Evolutionary conservation across 2,113 vertebrate species (phyloP), one percentile per base, ranked within the genome.

Genomic region (Chionodraco myersi): DNA sequence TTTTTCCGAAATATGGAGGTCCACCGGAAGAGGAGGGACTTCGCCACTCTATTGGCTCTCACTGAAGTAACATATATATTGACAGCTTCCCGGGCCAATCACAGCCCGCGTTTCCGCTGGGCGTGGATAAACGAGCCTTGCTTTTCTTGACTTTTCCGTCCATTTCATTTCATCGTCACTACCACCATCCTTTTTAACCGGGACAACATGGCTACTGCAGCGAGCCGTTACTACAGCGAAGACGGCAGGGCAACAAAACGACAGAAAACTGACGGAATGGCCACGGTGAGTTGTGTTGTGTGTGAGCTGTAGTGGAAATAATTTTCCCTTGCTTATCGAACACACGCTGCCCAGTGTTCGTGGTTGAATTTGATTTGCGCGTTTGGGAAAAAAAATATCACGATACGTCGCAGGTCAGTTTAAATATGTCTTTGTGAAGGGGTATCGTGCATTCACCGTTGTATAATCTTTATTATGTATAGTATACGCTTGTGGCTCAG

Each of bases 241-340:
- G 96, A 96, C 87, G 96, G 97, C 79, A 94, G 97, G 80, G 96
- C 96, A 62, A 95, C 96, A 10, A 98, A 98, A 83, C 89, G 96
- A 63, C 95, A 96, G 87, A 97, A 97, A 94, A 98, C 96, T 51
- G 96, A 96, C 92, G 96, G 94, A 64, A 96, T 95, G 95, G 91
- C 92, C 61, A 95, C 93, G 93, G 96, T 95, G 84, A 89, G 80
- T 65, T 9, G 2, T 4, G 23, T 0, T 1, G 0, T 2, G 51
- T 16, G 8, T 2, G 21, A 1, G 6, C 15, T 6, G 5, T 15
- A 0, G 3, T 0, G 8, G 9, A 6, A 12, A 26, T 44, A 9
- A 34, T n/a, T 48, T 63, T 12, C 6, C 2, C 0, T 12, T 2
- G 0, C 1, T 6, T 23, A 18, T 41, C n/a, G 3, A 10, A 18